These are phyloP conservation scores for Dysmachus trigonus DNA, from an alignment of 2,888 invertebrate genomes.

Conservation along the genomic window DNA sequence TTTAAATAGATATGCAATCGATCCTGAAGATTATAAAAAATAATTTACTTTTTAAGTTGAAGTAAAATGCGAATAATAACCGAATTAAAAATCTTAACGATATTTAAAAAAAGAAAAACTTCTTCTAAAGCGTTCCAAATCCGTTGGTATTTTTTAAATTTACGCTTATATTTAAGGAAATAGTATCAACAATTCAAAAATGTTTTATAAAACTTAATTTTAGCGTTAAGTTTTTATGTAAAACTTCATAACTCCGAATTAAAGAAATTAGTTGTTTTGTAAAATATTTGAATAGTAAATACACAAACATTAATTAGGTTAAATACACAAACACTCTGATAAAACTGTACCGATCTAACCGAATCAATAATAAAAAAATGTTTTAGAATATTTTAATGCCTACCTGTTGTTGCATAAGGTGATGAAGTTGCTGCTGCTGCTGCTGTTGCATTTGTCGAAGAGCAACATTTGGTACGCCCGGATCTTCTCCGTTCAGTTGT, in stretches of 20 bases:
- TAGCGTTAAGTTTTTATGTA: not conserved
- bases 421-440: conserved; percentile 71
- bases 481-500: conserved; percentile 76
- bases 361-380: not conserved
- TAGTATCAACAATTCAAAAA: not conserved
- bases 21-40: no score
- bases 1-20: no score
- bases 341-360: not conserved
- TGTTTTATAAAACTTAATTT: not conserved
- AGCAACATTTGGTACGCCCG: conserved; percentile 53
- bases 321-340: not conserved
- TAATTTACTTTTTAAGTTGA: no score
- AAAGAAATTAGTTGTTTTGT: not conserved
- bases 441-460: conserved; percentile 67
- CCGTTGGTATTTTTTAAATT: no score
- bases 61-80: no score
- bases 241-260: not conserved
- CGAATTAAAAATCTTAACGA: no score
- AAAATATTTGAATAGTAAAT: not conserved
- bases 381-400: conserved; percentile 13
- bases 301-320: not conserved
- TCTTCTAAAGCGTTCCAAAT: not conserved
- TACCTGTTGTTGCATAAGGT: conserved; percentile 71
- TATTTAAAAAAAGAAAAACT: no score
- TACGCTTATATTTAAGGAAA: not conserved